These are phyloP conservation scores for Perizoma affinitatum DNA, from an alignment of 2,888 invertebrate species.

Conservation along the genomic window DNA sequence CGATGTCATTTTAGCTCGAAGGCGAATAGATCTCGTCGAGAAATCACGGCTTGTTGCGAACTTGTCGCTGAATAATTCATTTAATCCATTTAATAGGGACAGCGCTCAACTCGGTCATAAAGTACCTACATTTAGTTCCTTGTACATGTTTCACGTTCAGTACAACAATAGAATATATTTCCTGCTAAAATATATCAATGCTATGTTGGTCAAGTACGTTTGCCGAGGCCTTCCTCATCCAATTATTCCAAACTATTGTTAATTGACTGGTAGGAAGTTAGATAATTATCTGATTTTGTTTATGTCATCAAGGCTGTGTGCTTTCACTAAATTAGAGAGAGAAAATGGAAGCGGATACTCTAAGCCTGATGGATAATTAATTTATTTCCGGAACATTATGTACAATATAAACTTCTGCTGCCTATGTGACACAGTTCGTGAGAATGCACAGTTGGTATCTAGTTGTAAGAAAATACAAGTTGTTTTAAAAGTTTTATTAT, in stretches of 20 bases:
- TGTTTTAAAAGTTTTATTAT: slow-evolving; percentile 71
- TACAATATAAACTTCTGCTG: too few species aligned
- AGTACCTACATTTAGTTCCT: slow-evolving; percentile 37
- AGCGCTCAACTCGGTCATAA: slow-evolving; percentile 48
- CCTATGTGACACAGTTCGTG: too few species aligned
- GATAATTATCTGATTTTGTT: background rate
- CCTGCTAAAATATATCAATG: slow-evolving; percentile 21
- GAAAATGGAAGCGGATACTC: too few species aligned
- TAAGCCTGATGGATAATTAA: too few species aligned
- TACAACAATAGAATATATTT: slow-evolving; percentile 32
- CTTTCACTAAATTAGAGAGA: slow-evolving; percentile 9
- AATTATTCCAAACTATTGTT: too few species aligned
- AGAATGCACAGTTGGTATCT: too few species aligned
- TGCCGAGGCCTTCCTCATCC: too few species aligned
- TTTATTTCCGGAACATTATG: too few species aligned
- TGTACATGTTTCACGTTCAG: slow-evolving; percentile 33
- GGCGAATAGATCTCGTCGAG: slow-evolving; percentile 40
- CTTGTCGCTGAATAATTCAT: slow-evolving; percentile 76
- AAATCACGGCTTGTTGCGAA: slow-evolving; percentile 54
- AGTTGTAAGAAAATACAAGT: slow-evolving; percentile 10
- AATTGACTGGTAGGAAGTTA: background rate
- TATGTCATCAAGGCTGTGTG: background rate
- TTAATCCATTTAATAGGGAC: slow-evolving; percentile 74
- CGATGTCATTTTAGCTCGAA: slow-evolving; percentile 33
- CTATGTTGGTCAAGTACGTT: slow-evolving; percentile 9